These are phyloP conservation scores for Epistrophe eligans DNA, from an alignment of 2,888 invertebrate genomes.

Conservation along the genomic window DNA sequence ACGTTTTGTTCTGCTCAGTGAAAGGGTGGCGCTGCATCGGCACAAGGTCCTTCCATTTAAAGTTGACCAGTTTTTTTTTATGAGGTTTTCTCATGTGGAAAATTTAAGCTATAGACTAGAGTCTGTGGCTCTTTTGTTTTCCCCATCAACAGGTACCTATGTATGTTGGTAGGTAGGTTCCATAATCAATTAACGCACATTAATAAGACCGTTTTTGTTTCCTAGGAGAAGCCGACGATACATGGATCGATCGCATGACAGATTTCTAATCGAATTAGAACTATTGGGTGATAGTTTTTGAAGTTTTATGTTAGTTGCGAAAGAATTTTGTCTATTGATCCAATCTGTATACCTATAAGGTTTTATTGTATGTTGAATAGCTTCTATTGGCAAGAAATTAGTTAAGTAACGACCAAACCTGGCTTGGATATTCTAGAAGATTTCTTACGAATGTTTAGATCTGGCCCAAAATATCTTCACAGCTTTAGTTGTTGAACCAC, in stretches of 20 bases:
- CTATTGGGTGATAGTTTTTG: not conserved
- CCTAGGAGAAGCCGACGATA: not conserved
- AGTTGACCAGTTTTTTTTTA: slow-evolving; percentile 25
- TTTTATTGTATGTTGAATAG: no score
- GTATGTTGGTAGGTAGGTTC: not conserved
- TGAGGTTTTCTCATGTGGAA: slow-evolving; percentile 8
- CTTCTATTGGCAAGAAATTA: no score
- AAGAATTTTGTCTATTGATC: no score
- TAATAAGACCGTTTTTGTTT: not conserved
- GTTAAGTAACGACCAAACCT: no score
- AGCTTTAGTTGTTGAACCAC: no score
- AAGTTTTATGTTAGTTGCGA: no score
- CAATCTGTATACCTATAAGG: no score
- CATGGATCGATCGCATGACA: not conserved
- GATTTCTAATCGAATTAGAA: not conserved
- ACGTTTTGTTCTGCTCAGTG: slow-evolving; percentile 18
- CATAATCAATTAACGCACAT: not conserved
- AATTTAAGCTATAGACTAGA: not conserved
- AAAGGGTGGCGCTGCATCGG: slow-evolving; percentile 11
- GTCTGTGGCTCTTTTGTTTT: not conserved
- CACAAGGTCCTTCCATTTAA: slow-evolving; percentile 29
- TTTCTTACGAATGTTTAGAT: no score
- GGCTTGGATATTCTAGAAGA: no score
- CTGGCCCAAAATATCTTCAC: no score
- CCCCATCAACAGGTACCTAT: not conserved